A percentile compares a stretch with the other conserved stretches of the same genome.
Conservation (phyloP, 2,888 invertebrate species). For the Watsonalla cultraria region DNA sequence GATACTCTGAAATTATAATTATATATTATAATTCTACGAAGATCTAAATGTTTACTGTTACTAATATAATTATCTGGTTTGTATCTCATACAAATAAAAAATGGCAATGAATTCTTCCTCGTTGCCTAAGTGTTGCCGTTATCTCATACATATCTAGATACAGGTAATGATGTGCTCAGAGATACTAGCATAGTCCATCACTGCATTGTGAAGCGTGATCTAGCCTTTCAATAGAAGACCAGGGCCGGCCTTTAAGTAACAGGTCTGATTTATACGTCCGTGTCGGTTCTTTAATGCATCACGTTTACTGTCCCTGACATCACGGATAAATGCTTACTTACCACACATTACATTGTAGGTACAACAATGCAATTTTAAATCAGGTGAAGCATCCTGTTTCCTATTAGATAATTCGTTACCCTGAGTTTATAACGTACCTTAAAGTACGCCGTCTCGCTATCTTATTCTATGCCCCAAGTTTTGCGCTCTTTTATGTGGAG, state of each 20-base stretch:
- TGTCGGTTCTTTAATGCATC: constrained; percentile 17
- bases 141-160: background rate
- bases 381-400: background rate
- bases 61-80: no score
- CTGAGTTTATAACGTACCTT: background rate
- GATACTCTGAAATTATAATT: no score
- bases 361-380: background rate
- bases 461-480: no score
- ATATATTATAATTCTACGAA: no score
- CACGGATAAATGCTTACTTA: background rate
- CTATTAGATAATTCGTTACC: background rate
- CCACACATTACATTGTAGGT: background rate
- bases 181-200: constrained; percentile 5
- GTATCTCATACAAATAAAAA: background rate
- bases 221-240: constrained; percentile 24
- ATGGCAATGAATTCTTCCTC: background rate
- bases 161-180: no score
- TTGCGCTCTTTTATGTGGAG: no score
- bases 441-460: no score
- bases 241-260: constrained; percentile 22
- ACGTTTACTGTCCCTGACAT: background rate
- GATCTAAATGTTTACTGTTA: no score
- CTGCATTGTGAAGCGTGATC: constrained; percentile 9
- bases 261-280: constrained; percentile 23
- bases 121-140: background rate